phyloP scores from a whole-genome alignment of 2,888 invertebrate genomes.

The Limnephilus auricula region DNA sequence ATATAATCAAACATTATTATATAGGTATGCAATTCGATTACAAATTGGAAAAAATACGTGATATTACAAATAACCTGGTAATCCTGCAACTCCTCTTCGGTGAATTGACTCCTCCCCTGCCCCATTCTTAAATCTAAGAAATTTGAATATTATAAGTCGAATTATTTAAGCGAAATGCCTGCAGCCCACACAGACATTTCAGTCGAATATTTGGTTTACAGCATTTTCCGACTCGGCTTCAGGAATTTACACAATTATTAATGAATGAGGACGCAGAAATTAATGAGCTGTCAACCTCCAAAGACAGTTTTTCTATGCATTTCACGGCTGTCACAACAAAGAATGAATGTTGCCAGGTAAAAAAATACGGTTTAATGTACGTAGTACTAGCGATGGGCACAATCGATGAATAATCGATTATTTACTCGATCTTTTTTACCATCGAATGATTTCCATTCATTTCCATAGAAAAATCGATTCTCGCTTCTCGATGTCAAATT shows the following conservation, averaged over 20 bases:
- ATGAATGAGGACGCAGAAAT: background rate
- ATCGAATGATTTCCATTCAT: no score
- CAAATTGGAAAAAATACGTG: background rate
- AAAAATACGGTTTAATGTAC: no score
- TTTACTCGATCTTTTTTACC: no score
- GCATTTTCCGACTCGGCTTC: background rate
- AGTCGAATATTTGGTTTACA: background rate
- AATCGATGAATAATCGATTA: no score
- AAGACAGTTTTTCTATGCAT: background rate
- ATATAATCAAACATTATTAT: background rate
- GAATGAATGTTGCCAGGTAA: background rate
- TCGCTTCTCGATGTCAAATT: no score
- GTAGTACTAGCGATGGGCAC: no score
- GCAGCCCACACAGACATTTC: background rate
- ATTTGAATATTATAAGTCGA: slow-evolving; percentile 19
- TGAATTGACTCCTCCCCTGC: slow-evolving; percentile 89
- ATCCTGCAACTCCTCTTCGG: slow-evolving; percentile 92
- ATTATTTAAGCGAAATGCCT: slow-evolving; percentile 7
- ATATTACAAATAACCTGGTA: slow-evolving; percentile 82
- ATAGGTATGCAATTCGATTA: background rate
- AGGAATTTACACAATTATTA: background rate
- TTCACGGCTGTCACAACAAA: background rate
- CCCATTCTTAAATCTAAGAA: slow-evolving; percentile 79
- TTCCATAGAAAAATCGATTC: no score
- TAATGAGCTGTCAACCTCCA: background rate